Conservation (phyloP, 2,888 invertebrate species). For the Stictocephala bisonia region DNA sequence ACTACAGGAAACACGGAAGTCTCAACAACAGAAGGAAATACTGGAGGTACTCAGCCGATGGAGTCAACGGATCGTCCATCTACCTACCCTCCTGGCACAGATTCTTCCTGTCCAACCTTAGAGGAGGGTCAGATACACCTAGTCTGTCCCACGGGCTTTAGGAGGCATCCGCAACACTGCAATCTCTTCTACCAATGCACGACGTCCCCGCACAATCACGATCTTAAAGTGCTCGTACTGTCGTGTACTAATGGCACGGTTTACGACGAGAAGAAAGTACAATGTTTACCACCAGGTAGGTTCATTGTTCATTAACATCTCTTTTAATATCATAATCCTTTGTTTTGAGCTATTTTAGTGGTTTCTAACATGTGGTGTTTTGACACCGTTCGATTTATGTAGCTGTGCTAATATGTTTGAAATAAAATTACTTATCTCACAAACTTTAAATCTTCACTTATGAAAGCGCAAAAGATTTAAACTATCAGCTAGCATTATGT, state of each 20-base stretch:
- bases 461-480: too few relatives aligned
- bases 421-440: too few relatives aligned
- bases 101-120: slow-evolving; percentile 68
- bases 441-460: too few relatives aligned
- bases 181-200: slow-evolving; percentile 88
- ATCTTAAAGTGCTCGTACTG: slow-evolving; percentile 79
- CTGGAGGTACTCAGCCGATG: slow-evolving; percentile 37
- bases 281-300: slow-evolving; percentile 76
- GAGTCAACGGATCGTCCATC: slow-evolving; percentile 35
- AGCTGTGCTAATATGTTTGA: too few relatives aligned
- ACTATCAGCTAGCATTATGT: too few relatives aligned
- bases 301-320: background rate
- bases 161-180: slow-evolving; percentile 84
- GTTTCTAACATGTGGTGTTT: too few relatives aligned
- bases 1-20: slow-evolving; percentile 22
- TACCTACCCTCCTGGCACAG: slow-evolving; percentile 58
- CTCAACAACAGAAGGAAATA: background rate
- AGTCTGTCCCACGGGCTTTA: slow-evolving; percentile 86
- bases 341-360: background rate
- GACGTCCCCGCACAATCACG: slow-evolving; percentile 71
- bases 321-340: background rate
- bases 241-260: slow-evolving; percentile 82
- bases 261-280: slow-evolving; percentile 77
- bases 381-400: too few relatives aligned
- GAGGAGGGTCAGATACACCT: slow-evolving; percentile 77